A percentile compares a stretch with the other conserved stretches of the same genome.
Conservation (phyloP, 2,797 vertebrate genomes). For the Allobates femoralis region DNA sequence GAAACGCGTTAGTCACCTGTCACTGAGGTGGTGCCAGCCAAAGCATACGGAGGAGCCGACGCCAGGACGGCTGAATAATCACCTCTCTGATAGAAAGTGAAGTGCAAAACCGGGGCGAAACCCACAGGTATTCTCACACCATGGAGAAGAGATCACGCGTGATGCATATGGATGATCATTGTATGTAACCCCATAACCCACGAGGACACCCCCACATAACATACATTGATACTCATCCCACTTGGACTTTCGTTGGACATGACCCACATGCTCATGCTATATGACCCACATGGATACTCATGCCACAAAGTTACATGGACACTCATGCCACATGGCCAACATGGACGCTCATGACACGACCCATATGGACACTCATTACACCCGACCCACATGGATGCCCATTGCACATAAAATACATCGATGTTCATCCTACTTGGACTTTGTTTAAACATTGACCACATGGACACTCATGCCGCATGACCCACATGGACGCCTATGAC, state of each 20-base stretch:
- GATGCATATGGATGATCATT: neutral
- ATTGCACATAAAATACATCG: too few relatives aligned
- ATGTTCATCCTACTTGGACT: too few relatives aligned
- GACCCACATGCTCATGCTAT: neutral
- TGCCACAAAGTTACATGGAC: too few relatives aligned
- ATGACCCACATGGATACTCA: too few relatives aligned
- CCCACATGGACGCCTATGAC: too few relatives aligned
- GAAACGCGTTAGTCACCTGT: constrained; percentile 35
- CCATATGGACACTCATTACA: too few relatives aligned
- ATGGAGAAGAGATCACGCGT: neutral
- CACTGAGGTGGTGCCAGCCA: constrained; percentile 23
- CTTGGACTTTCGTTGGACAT: neutral
- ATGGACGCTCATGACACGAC: too few relatives aligned
- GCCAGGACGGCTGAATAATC: neutral
- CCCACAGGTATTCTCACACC: neutral
- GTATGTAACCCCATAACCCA: neutral
- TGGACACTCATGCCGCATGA: too few relatives aligned
- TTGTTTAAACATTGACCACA: too few relatives aligned
- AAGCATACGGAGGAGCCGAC: neutral
- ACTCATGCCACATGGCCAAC: too few relatives aligned
- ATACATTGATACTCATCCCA: neutral
- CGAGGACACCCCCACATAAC: neutral
- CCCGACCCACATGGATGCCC: too few relatives aligned
- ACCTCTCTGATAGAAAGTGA: neutral
- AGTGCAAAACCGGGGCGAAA: neutral